A percentile compares a stretch with the other conserved stretches of the same genome.
These are phyloP conservation scores for Cervus canadensis DNA, from an alignment of 2,113 vertebrate species.

Conservation along the genomic window DNA sequence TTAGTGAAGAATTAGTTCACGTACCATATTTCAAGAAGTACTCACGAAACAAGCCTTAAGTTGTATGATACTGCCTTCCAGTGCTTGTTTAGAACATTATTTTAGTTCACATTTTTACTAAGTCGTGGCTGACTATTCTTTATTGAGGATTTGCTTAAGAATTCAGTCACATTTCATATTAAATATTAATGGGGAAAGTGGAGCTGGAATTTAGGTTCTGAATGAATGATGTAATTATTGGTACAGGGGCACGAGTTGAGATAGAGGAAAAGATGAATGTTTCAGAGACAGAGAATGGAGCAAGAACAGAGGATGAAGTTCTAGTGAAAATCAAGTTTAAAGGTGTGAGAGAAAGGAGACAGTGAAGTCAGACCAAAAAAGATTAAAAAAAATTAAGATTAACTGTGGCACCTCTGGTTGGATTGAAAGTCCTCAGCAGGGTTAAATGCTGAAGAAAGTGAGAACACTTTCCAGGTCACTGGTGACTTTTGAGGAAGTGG, in stretches of 20 bases:
- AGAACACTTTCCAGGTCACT: not conserved
- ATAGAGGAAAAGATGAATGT: not conserved
- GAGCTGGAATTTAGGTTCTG: not conserved
- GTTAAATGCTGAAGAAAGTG: slow-evolving; percentile 17
- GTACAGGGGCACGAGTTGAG: not conserved
- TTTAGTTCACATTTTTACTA: not conserved
- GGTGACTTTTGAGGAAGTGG: slow-evolving; percentile 6
- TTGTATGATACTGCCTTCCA: not conserved
- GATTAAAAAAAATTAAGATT: not conserved
- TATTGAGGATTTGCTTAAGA: slow-evolving; percentile 23
- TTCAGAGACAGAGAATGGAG: not conserved
- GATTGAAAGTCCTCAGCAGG: not conserved
- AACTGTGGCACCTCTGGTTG: not conserved
- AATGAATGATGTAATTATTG: not conserved
- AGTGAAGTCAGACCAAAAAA: not conserved
- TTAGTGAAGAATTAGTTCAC: slow-evolving; percentile 4
- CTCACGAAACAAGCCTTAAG: not conserved
- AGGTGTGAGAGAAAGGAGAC: not conserved
- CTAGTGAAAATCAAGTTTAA: not conserved
- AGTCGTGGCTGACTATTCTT: not conserved
- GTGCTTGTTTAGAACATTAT: slow-evolving; percentile 22
- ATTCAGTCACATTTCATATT: slow-evolving; percentile 15
- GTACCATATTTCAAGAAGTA: not conserved
- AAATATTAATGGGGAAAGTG: not conserved
- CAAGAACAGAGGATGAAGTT: not conserved